Conservation (phyloP, 2,888 invertebrate species). For the Rhyacophila evoluta region DNA sequence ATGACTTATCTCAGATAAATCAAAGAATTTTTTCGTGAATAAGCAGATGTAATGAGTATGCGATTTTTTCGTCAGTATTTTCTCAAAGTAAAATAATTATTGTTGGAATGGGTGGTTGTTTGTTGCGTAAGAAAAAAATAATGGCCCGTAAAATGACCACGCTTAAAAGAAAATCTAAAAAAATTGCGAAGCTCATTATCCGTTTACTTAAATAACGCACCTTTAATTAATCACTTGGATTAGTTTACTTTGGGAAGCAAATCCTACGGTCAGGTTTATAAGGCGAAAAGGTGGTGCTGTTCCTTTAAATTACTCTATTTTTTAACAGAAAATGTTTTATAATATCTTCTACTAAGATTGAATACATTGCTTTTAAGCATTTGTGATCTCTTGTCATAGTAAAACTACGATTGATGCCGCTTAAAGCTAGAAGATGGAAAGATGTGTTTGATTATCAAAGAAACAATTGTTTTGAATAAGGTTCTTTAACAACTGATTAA, state of each 20-base stretch:
- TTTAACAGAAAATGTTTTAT: no score
- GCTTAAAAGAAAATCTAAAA: not conserved
- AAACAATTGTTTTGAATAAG: no score
- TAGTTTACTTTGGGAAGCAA: not conserved
- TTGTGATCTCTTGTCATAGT: no score
- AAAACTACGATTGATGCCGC: no score
- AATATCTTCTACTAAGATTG: no score
- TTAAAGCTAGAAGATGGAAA: no score
- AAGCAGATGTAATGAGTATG: no score
- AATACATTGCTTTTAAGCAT: no score
- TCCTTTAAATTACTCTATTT: no score
- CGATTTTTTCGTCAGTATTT: no score
- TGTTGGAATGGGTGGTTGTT: not conserved
- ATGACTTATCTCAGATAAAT: not conserved
- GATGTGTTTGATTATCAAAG: no score
- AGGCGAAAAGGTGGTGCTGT: not conserved
- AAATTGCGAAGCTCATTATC: not conserved
- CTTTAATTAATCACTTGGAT: constrained; percentile 10
- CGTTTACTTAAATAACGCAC: not conserved
- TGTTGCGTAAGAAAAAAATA: not conserved
- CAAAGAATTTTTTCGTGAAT: not conserved
- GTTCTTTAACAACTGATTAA: no score
- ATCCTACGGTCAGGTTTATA: not conserved
- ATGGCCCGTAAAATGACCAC: not conserved
- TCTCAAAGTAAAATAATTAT: not conserved